These are phyloP conservation scores for Magallana gigas DNA, from an alignment of 1,140 invertebrate genomes.

Conservation along the genomic window DNA sequence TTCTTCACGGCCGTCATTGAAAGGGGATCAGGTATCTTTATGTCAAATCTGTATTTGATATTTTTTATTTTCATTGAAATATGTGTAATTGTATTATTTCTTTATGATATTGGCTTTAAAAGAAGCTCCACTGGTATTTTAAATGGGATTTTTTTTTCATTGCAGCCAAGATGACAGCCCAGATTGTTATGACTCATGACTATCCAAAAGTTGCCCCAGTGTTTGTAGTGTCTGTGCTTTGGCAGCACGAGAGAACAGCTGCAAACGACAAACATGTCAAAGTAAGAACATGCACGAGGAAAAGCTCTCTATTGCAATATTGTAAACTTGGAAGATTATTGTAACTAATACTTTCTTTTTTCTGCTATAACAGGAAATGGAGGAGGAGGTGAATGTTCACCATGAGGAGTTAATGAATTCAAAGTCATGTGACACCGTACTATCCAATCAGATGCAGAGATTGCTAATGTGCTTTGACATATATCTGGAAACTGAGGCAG, in stretches of 20 bases:
- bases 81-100: not conserved
- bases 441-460: slow-evolving; percentile 89
- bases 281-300: slow-evolving; percentile 77
- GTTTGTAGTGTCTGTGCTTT: slow-evolving; percentile 84
- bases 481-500: slow-evolving; percentile 87
- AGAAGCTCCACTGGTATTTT: not conserved
- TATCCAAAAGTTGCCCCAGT: slow-evolving; percentile 89
- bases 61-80: too few species aligned
- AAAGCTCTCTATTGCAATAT: too few species aligned
- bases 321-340: too few species aligned
- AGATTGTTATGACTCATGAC: slow-evolving; percentile 88
- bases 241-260: slow-evolving; percentile 85
- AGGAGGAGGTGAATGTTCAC: slow-evolving; percentile 86
- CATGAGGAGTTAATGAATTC: slow-evolving; percentile 79
- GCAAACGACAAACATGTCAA: slow-evolving; percentile 85
- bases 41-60: not conserved
- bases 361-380: slow-evolving; percentile 83
- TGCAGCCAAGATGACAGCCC: slow-evolving; percentile 86
- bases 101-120: too few species aligned
- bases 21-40: slow-evolving; percentile 83
- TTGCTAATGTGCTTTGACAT: slow-evolving; percentile 92
- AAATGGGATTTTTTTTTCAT: slow-evolving; percentile 22
- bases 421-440: slow-evolving; percentile 79
- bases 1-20: slow-evolving; percentile 81
- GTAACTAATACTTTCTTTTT: not conserved